Conservation (phyloP, 2,797 vertebrate species). For the Alca torda region DNA sequence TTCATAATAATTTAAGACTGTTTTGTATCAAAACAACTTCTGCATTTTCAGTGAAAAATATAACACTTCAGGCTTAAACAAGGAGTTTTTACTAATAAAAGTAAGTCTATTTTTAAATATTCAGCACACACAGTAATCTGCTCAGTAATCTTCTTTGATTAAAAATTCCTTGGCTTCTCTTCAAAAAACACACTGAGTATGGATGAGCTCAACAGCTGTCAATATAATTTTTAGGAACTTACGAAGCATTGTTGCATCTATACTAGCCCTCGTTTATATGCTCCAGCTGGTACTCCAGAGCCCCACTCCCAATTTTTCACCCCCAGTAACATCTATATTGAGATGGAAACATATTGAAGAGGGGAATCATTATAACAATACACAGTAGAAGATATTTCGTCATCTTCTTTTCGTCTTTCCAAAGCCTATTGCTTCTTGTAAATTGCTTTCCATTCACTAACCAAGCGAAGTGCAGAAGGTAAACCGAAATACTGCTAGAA, state of each 20-base stretch:
- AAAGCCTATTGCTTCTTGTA: not conserved
- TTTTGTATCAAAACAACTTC: conserved; percentile 37
- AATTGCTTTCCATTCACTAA: not conserved
- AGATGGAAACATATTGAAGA: not conserved
- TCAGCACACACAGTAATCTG: conserved; percentile 46
- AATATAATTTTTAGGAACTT: conserved; percentile 62
- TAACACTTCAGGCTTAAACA: conserved; percentile 44
- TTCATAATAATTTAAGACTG: conserved; percentile 47
- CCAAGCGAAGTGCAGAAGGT: not conserved
- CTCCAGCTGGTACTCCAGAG: conserved; percentile 29
- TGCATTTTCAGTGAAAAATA: conserved; percentile 43
- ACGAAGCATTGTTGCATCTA: conserved; percentile 31
- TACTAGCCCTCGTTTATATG: conserved; percentile 30
- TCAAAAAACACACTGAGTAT: conserved; percentile 49
- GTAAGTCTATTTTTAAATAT: conserved; percentile 54
- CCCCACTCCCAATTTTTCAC: not conserved
- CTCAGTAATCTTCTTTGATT: conserved; percentile 65
- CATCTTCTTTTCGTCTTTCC: not conserved
- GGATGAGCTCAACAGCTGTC: conserved; percentile 61
- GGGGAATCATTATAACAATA: not conserved
- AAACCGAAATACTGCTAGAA: not conserved
- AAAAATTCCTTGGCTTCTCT: conserved; percentile 69
- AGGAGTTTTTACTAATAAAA: conserved; percentile 30
- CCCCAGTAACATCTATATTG: conserved; percentile 6
- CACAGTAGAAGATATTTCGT: not conserved